These are phyloP conservation scores for Xenopus petersii DNA, from an alignment of 2,797 vertebrate species.

Conservation along the genomic window DNA sequence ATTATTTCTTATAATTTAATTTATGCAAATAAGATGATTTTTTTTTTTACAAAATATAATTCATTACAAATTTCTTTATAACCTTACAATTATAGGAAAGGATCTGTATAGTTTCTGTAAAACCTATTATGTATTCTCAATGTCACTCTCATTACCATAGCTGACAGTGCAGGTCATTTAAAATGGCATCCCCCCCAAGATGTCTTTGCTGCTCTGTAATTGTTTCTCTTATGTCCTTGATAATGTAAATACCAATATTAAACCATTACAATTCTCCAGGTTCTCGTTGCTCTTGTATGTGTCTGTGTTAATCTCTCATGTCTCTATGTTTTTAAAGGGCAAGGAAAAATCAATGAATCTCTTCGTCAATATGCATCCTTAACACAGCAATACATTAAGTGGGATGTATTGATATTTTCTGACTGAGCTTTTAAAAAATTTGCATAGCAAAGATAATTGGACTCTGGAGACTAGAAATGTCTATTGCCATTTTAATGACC, in stretches of 20 bases:
- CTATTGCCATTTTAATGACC: slow-evolving; percentile 53
- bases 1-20: too few species aligned
- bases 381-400: slow-evolving; percentile 97
- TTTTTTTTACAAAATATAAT: too few species aligned
- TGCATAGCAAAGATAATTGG: slow-evolving; percentile 88
- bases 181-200: slow-evolving; percentile 16
- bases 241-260: slow-evolving; percentile 37
- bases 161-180: slow-evolving; percentile 19
- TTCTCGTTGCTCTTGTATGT: slow-evolving; percentile 55
- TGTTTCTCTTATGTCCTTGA: slow-evolving; percentile 23
- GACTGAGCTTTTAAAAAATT: slow-evolving; percentile 84
- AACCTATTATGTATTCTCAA: background rate
- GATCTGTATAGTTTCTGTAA: background rate
- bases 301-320: slow-evolving; percentile 66
- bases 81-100: too few species aligned
- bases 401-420: slow-evolving; percentile 84
- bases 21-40: too few species aligned
- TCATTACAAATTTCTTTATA: too few species aligned
- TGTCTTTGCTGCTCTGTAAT: slow-evolving; percentile 29
- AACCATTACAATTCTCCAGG: slow-evolving; percentile 25
- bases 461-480: slow-evolving; percentile 71
- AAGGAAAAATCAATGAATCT: slow-evolving; percentile 84
- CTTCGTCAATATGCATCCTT: slow-evolving; percentile 87
- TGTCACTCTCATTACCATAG: slow-evolving; percentile 13
- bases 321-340: slow-evolving; percentile 71